A percentile compares a stretch with the other conserved stretches of the same genome.
Evolutionary conservation across 30 jellyfish, hydroid and myxozoan genomes (phyloP).

Genomic region (Calvadosia cruxmelitensis): DNA sequence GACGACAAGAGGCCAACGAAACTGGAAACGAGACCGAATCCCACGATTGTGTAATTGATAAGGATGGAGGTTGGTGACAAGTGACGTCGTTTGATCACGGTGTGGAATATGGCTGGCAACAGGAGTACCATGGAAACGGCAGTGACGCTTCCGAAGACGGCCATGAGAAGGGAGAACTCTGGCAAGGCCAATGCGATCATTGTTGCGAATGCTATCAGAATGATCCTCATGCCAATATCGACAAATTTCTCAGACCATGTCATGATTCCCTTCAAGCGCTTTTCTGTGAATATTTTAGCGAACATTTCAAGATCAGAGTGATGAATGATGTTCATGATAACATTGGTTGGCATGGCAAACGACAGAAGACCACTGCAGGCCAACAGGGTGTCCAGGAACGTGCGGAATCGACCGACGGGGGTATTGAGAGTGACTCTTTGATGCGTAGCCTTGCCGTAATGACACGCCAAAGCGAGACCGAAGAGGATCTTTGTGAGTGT

Average conservation of each 20-base stretch:
- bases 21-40: neutral
- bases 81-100: neutral
- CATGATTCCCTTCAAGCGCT: slow-evolving; percentile 21
- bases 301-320: slow-evolving; percentile 27
- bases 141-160: slow-evolving; percentile 69
- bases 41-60: neutral
- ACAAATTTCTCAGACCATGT: slow-evolving; percentile 51
- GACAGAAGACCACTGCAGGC: slow-evolving; percentile 63
- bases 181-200: slow-evolving; percentile 50
- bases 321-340: slow-evolving; percentile 47
- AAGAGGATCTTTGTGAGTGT: slow-evolving; percentile 53
- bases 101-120: slow-evolving; percentile 38
- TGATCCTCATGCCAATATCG: slow-evolving; percentile 43
- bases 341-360: slow-evolving; percentile 64
- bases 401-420: slow-evolving; percentile 8
- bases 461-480: slow-evolving; percentile 53
- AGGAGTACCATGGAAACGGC: slow-evolving; percentile 43
- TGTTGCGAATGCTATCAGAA: slow-evolving; percentile 30
- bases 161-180: slow-evolving; percentile 72
- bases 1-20: neutral
- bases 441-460: slow-evolving; percentile 40
- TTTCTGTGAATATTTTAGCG: slow-evolving; percentile 31
- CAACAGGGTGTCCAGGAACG: slow-evolving; percentile 28
- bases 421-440: slow-evolving; percentile 56
- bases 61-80: neutral